A percentile compares a stretch with the other conserved stretches of the same genome.
phyloP scores from a whole-genome alignment of 2,888 invertebrate genomes.

The Acanthosepion pharaonis region DNA sequence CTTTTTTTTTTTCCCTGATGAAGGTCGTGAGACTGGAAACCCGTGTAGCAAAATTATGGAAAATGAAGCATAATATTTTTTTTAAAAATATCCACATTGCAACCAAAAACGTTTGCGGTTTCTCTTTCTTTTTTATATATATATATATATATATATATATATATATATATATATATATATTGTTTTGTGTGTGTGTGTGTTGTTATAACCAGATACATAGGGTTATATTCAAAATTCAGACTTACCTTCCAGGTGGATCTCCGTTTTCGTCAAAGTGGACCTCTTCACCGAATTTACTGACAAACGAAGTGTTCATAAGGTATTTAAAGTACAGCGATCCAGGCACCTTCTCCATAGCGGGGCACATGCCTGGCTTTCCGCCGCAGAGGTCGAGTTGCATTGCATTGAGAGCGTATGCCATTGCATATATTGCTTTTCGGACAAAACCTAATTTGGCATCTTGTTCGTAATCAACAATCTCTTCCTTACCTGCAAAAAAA shows the following conservation, averaged over 20 bases:
- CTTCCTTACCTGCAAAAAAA: slow-evolving; percentile 78
- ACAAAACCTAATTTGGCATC: slow-evolving; percentile 88
- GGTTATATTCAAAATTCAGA: neutral
- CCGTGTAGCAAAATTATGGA: too few species aligned
- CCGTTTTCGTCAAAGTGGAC: slow-evolving; percentile 85
- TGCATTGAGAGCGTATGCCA: slow-evolving; percentile 83
- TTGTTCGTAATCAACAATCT: slow-evolving; percentile 79
- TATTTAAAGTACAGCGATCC: slow-evolving; percentile 81
- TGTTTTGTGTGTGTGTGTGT: too few species aligned
- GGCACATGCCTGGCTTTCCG: slow-evolving; percentile 77
- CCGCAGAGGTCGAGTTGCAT: slow-evolving; percentile 81
- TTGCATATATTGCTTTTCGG: slow-evolving; percentile 84
- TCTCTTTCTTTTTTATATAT: too few species aligned
- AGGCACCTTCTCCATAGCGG: slow-evolving; percentile 82
- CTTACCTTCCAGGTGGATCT: slow-evolving; percentile 85
- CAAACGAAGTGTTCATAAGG: slow-evolving; percentile 83
- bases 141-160: too few species aligned
- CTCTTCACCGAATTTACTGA: slow-evolving; percentile 78
- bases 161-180: too few species aligned
- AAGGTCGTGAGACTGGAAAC: too few species aligned
- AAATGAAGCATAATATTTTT: too few species aligned
- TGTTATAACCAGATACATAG: too few species aligned
- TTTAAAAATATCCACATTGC: too few species aligned
- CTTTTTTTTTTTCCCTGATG: too few species aligned
- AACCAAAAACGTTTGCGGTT: too few species aligned